A percentile compares a stretch with the other conserved stretches of the same genome.
Conservation (phyloP, 2,888 invertebrate genomes). For the Hypena proboscidalis region DNA sequence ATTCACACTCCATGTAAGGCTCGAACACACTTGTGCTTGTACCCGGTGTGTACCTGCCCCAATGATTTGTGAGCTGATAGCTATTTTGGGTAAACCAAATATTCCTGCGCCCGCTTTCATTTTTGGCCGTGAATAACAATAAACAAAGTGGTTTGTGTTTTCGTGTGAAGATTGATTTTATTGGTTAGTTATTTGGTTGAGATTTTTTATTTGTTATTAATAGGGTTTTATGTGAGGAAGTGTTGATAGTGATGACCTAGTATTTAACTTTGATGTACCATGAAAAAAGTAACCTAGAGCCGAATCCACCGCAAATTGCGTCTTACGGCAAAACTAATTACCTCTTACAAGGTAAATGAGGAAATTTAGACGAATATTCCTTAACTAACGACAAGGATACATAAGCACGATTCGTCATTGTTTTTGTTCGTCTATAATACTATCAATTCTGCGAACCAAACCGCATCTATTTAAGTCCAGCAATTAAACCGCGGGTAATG, state of each 20-base stretch:
- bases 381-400: constrained; percentile 6
- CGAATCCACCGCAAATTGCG: too few relatives aligned
- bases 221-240: too few relatives aligned
- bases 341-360: background rate
- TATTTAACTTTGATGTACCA: too few relatives aligned
- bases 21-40: constrained; percentile 33
- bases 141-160: constrained; percentile 67
- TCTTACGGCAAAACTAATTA: too few relatives aligned
- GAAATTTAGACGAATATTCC: background rate
- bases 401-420: too few relatives aligned
- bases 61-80: constrained; percentile 76
- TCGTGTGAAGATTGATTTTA: constrained; percentile 71
- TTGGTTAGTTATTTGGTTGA: too few relatives aligned
- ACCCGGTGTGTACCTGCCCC: constrained; percentile 57
- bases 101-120: constrained; percentile 73
- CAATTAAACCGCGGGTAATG: constrained; percentile 7
- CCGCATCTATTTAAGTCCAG: constrained; percentile 27
- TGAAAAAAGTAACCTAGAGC: too few relatives aligned
- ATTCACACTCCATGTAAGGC: constrained; percentile 40
- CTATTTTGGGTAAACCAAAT: constrained; percentile 78
- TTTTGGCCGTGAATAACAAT: constrained; percentile 67
- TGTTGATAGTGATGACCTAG: too few relatives aligned
- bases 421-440: too few relatives aligned
- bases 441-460: too few relatives aligned
- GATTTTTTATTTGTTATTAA: too few relatives aligned